A percentile compares a stretch with the other conserved stretches of the same genome.
These are phyloP conservation scores for Ploceus nigricollis DNA, from an alignment of 2,113 vertebrate genomes.

Conservation along the genomic window DNA sequence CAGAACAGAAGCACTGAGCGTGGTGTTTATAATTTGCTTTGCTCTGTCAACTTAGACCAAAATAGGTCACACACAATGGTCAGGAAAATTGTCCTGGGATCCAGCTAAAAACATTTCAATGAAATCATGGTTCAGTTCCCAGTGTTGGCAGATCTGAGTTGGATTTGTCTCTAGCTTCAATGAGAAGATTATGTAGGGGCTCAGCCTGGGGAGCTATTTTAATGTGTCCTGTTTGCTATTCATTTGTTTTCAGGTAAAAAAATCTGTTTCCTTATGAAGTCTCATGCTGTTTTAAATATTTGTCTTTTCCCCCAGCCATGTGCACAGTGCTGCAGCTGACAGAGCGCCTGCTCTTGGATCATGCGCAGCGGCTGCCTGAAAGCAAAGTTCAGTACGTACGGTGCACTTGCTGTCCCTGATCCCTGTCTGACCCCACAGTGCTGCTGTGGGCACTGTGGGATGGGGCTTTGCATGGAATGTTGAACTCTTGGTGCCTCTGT, in stretches of 20 bases:
- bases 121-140: neutral
- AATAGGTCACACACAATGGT: neutral
- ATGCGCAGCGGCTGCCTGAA: conserved; percentile 81
- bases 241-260: conserved; percentile 1
- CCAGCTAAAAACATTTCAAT: neutral
- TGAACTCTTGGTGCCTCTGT: neutral
- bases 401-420: rapidly evolving
- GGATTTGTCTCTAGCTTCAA: neutral
- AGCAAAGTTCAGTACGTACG: conserved; percentile 88
- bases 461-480: neutral
- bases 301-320: conserved; percentile 61
- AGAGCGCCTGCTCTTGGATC: conserved; percentile 91
- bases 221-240: neutral
- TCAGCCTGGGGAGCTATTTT: neutral
- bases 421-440: neutral
- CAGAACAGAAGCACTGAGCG: neutral
- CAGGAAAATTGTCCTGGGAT: neutral
- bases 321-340: conserved; percentile 86
- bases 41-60: neutral
- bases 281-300: neutral
- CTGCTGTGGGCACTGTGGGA: neutral
- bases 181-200: neutral
- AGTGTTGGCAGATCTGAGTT: neutral
- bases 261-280: neutral
- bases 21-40: neutral